A percentile compares a stretch with the other conserved stretches of the same genome.
Conservation (phyloP, 1,140 invertebrate genomes). For the Pissodes strobi region DNA sequence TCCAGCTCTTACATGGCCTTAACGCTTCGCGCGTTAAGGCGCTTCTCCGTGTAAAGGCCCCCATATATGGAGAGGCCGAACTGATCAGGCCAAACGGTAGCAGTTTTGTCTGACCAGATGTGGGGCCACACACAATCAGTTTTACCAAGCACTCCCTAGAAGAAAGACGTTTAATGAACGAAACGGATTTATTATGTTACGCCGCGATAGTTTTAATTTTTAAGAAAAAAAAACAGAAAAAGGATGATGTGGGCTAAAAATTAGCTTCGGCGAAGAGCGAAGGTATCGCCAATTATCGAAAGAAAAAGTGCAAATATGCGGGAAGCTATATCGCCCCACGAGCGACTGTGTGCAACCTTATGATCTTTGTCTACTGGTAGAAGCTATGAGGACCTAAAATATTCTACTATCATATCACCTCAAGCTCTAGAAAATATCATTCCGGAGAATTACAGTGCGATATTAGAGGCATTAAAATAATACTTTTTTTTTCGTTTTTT, state of each 20-base stretch:
- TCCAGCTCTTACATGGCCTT: no score
- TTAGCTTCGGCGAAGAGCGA: neutral
- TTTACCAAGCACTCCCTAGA: neutral
- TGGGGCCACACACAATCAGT: neutral
- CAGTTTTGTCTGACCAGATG: conserved; percentile 2
- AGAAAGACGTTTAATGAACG: conserved; percentile 1
- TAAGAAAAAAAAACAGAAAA: neutral
- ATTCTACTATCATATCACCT: neutral
- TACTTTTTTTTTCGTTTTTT: neutral
- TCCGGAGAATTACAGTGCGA: neutral
- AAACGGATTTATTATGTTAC: conserved; percentile 3
- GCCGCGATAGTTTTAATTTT: conserved; percentile 6
- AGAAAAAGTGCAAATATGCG: neutral
- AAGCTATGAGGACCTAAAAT: no score
- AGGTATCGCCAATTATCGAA: neutral
- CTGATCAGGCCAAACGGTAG: neutral
- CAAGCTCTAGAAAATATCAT: no score
- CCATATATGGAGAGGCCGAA: conserved; percentile 6
- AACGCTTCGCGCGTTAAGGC: no score
- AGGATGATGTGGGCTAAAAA: neutral
- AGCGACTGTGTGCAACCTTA: no score
- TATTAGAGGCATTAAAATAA: neutral
- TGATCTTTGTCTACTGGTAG: neutral
- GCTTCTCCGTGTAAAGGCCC: no score
- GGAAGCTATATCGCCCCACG: neutral